Evolutionary conservation across 2,888 invertebrate genomes (phyloP), one percentile per base, ranked within the genome.

Genomic region (Caenorhabditis sulstoni): DNA sequence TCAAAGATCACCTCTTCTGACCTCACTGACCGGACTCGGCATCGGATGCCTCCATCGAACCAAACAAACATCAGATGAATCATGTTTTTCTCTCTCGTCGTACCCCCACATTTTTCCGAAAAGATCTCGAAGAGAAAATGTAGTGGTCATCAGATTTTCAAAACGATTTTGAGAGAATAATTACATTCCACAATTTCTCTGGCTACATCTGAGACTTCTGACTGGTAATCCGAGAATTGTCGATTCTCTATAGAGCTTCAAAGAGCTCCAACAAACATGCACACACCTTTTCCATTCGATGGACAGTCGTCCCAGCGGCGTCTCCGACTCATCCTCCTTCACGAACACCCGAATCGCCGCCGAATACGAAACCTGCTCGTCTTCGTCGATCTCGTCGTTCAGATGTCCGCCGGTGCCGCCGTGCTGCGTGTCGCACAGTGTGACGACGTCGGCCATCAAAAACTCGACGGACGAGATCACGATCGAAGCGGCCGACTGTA

Each of bases 281-380:
- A 35, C 20, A 39, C 14, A 85, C 85, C 83, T 76, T 35, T 47
- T 80, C 85, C 85, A 85, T 45, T 83, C 84, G 11, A 84, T 41
- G n/a, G 78, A 74, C 41, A 85, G 62, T 29, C 85, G 50, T 3
- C 85, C 85, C 1, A 85, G 64, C 1, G 85, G 82, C 20, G 75
- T 81, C 50, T 85, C 85, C 35, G 70, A 49, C 11, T 84, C 78
- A 0, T 81, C 82, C 23, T 81, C 82, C 4, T 64, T 65, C 14
- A 70, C 61, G 5, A 55, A 22, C 16, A 83, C 81, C 7, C 53
- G 22, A 8, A 85, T 66, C 0, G 64, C 81, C 1, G 64, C 55
- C 20, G 78, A 78, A 39, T 81, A 85, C 29, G 73, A 71, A 35
- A 84, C 70, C 29, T 73, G 61, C 45, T 85, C 83, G 1, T 50